Evolutionary conservation across 2,113 vertebrate genomes (phyloP).

Genomic region (Cyanoderma ruficeps): DNA sequence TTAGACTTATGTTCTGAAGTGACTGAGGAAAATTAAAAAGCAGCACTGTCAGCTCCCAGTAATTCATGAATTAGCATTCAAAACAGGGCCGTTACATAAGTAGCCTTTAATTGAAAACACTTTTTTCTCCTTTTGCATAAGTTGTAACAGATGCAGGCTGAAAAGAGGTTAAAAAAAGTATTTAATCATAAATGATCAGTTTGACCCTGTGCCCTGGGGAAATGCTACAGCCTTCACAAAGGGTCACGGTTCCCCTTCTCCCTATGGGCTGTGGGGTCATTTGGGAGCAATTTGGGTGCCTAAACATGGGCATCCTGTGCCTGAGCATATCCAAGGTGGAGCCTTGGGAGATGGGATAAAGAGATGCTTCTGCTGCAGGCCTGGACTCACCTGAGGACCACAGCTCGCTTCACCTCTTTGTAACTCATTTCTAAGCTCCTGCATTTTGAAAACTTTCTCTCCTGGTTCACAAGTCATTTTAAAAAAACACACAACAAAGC

Average conservation of each 20-base stretch:
- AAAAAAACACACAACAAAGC: background rate
- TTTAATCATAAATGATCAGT: background rate
- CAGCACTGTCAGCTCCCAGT: background rate
- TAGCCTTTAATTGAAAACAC: constrained; percentile 51
- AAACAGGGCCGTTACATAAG: constrained; percentile 48
- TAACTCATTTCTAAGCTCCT: background rate
- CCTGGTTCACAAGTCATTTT: background rate
- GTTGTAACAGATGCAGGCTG: background rate
- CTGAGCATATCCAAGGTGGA: background rate
- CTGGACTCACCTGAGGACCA: background rate
- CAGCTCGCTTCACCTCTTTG: background rate
- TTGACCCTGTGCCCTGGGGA: background rate
- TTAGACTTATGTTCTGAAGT: constrained; percentile 31
- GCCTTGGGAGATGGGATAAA: background rate
- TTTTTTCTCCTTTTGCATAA: background rate
- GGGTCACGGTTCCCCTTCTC: background rate
- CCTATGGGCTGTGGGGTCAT: background rate
- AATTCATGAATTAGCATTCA: constrained; percentile 52
- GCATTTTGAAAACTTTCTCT: background rate
- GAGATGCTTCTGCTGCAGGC: too few relatives aligned
- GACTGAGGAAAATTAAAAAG: constrained; percentile 20
- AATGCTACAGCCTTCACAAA: background rate
- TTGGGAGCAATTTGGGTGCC: background rate
- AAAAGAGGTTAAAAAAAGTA: background rate
- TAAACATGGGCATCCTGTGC: rapidly evolving